Evolutionary conservation across 2,888 invertebrate species (phyloP).

Genomic region (Cerastoderma edule): DNA sequence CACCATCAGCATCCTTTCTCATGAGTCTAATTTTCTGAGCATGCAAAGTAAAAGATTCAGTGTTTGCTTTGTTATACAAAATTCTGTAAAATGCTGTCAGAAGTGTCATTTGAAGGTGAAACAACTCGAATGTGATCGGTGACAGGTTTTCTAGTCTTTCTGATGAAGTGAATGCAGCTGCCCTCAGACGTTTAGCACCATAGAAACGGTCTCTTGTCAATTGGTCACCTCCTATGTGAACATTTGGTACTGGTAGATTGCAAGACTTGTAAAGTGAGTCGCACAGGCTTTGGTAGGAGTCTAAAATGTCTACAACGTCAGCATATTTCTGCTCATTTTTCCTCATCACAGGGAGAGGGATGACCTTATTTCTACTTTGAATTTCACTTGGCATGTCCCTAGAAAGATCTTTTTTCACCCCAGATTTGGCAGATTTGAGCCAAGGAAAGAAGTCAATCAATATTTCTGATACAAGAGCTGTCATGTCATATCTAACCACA

Average conservation of each 20-base stretch:
- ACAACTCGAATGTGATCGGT: slow-evolving; percentile 22
- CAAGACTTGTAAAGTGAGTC: neutral
- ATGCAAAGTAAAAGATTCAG: slow-evolving; percentile 19
- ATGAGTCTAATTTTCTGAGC: slow-evolving; percentile 5
- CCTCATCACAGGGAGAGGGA: slow-evolving; percentile 25
- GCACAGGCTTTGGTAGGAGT: slow-evolving; percentile 12
- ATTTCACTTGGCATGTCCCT: neutral
- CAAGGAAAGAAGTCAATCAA: slow-evolving; percentile 28
- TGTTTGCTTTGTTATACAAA: slow-evolving; percentile 12
- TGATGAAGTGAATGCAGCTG: slow-evolving; percentile 23
- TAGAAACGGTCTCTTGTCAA: slow-evolving; percentile 26
- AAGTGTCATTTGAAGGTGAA: slow-evolving; percentile 24
- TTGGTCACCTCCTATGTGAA: slow-evolving; percentile 31
- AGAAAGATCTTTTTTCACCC: neutral
- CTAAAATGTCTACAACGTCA: slow-evolving; percentile 26
- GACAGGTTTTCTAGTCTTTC: slow-evolving; percentile 10
- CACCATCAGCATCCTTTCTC: slow-evolving; percentile 19
- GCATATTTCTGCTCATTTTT: slow-evolving; percentile 42
- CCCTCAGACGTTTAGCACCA: slow-evolving; percentile 17
- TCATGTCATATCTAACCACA: neutral
- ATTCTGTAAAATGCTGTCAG: slow-evolving; percentile 15
- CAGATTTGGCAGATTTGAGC: slow-evolving; percentile 16
- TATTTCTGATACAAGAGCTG: slow-evolving; percentile 7
- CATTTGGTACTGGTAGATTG: neutral
- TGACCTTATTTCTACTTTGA: slow-evolving; percentile 24